Percentiles rank a stretch among this genome's conserved stretches.
Evolutionary conservation across 2,888 invertebrate genomes (phyloP).

Genomic region (Pristionchus entomophagus): DNA sequence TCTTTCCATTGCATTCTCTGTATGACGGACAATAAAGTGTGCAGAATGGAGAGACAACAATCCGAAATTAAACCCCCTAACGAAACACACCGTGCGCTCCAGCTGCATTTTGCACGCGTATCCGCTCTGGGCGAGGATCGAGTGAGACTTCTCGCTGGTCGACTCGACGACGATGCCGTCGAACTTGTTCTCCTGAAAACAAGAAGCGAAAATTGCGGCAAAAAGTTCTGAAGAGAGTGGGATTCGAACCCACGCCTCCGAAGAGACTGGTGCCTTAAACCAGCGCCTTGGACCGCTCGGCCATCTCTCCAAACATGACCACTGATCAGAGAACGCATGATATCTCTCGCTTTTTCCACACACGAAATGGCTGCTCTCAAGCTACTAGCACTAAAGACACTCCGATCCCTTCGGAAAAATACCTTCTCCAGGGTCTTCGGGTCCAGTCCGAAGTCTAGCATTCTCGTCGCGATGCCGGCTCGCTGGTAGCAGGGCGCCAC

Average conservation of each 20-base stretch:
- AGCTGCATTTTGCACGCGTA: background rate
- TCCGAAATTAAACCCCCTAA: background rate
- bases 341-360: background rate
- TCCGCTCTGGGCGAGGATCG: constrained; percentile 37
- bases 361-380: background rate
- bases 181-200: constrained; percentile 13
- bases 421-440: constrained; percentile 10
- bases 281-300: constrained; percentile 91
- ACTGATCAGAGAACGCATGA: background rate
- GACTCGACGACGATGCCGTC: constrained; percentile 38
- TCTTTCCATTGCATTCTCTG: too few relatives aligned
- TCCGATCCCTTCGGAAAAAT: background rate
- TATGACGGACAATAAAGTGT: too few relatives aligned
- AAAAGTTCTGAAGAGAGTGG: constrained; percentile 78
- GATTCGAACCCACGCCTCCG: constrained; percentile 89
- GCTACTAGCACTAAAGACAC: too few relatives aligned
- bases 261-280: constrained; percentile 92
- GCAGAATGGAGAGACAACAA: too few relatives aligned
- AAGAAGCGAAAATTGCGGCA: background rate
- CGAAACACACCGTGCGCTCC: too few relatives aligned
- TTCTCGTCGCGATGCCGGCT: constrained; percentile 37
- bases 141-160: constrained; percentile 45
- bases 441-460: constrained; percentile 27
- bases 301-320: constrained; percentile 78
- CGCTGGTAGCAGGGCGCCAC: constrained; percentile 38